Percentiles rank a stretch among this genome's conserved stretches.
phyloP scores from a whole-genome alignment of 2,797 vertebrate genomes.

The Intellagama lesueurii region DNA sequence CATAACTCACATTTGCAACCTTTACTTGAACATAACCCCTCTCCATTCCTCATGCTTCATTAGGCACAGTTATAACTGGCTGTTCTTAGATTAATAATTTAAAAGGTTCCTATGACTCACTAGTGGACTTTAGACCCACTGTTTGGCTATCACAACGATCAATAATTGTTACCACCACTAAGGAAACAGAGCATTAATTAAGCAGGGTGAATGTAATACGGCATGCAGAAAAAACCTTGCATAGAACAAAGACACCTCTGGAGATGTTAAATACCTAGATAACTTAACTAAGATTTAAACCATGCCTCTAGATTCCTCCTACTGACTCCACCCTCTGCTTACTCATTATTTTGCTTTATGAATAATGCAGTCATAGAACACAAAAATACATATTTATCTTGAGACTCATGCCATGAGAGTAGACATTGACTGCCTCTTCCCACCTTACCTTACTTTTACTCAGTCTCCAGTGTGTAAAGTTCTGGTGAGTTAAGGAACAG shows the following conservation, averaged over 20 bases:
- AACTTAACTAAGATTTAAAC: not conserved
- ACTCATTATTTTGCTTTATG: not conserved
- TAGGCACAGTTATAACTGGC: slow-evolving; percentile 1
- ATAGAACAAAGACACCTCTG: not conserved
- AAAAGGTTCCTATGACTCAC: not conserved
- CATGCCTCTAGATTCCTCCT: too few species aligned
- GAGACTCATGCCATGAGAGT: not conserved
- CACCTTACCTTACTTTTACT: not conserved
- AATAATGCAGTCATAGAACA: not conserved
- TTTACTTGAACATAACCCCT: not conserved
- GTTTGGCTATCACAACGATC: not conserved
- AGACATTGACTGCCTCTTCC: not conserved
- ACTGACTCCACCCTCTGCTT: not conserved
- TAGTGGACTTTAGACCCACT: not conserved
- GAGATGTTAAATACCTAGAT: not conserved
- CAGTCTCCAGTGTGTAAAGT: not conserved
- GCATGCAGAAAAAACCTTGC: not conserved
- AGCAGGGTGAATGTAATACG: not conserved
- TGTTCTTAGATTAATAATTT: not conserved
- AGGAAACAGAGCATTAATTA: slow-evolving; percentile 1
- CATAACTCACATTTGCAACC: not conserved
- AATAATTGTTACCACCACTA: not conserved
- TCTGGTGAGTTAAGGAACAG: not conserved
- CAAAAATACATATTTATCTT: not conserved
- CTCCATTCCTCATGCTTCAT: not conserved